Base-by-base conservation (phyloP, 2,888 invertebrate species). In the Buathra laborator region DNA sequence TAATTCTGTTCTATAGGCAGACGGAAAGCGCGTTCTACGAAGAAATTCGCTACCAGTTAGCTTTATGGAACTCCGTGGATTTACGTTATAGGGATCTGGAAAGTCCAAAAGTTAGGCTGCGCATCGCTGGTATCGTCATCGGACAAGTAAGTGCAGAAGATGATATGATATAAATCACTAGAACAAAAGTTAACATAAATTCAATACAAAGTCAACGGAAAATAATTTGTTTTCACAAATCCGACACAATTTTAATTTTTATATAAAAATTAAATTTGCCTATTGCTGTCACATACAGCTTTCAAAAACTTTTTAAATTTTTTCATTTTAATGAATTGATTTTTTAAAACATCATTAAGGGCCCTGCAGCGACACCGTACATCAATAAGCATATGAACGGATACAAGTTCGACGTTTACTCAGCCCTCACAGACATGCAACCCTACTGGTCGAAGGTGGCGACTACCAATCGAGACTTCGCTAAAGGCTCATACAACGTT, bases 21-120 rank as follows among this genome's bases (percentile, higher is more conserved):
- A 74, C 74, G 29, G 66, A 81, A 53, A 24, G 12, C 5, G n/a
- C n/a, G 4, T 67, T 29, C 43, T 46, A 74, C 29, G 74, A 72
- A 3, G 66, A 72, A 5, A 71, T 81, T 3, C 62, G 70, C 24
- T 81, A 81, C 37, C 64, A 71, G 29, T 14, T 76, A 70, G 76
- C 64, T 32, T 76, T 76, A n/a, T 81, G 81, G 70, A 81, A 81
- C 37, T 75, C 70, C 1, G 81, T 81, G n/a, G 81, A 81, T 70
- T 12, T 76, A 64, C 62, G 46, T 32, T 82, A 24, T n/a, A 48
- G 76, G 6, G 64, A 71, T 10, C 48, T 82, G 62, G 29, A 53
- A 2, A 62, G 68, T 44, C 82, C 82, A 0, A 48, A 77, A 70
- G 53, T 71, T 3, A 64, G 70, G 12, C 43, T 82, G 2, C 62